Percentiles rank a stretch among this genome's conserved stretches.
These are phyloP conservation scores for Catocala sponsa DNA, from an alignment of 2,888 invertebrate species.

Conservation along the genomic window DNA sequence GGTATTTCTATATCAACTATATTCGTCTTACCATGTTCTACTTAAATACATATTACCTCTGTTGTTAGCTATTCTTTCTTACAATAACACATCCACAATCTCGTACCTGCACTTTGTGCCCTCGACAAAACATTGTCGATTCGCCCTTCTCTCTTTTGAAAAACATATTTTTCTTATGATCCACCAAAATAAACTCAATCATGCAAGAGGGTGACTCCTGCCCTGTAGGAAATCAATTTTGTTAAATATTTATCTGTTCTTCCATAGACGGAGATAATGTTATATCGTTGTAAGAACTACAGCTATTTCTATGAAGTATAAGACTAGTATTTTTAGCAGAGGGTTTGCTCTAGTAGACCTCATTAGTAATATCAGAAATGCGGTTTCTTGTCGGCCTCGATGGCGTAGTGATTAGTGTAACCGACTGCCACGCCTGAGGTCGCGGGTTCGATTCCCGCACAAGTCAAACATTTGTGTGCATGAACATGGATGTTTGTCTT, in stretches of 20 bases:
- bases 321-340: too few species aligned
- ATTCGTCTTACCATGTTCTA: too few species aligned
- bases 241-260: constrained; percentile 59
- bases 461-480: too few species aligned
- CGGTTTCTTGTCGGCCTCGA: too few species aligned
- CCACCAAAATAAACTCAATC: constrained; percentile 73
- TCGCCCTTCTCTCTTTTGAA: constrained; percentile 41
- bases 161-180: constrained; percentile 65
- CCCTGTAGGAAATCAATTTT: constrained; percentile 56
- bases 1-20: too few species aligned
- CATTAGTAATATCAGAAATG: too few species aligned
- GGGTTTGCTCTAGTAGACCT: too few species aligned
- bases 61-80: background rate
- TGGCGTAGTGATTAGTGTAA: too few species aligned
- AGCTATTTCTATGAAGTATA: too few species aligned
- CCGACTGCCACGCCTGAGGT: too few species aligned
- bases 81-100: constrained; percentile 10
- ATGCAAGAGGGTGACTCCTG: constrained; percentile 58
- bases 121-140: constrained; percentile 33
- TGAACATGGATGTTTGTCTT: too few species aligned
- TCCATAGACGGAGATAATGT: constrained; percentile 22
- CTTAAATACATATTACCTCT: background rate
- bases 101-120: constrained; percentile 34
- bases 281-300: constrained; percentile 6
- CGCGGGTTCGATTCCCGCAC: too few species aligned